Evolutionary conservation across 2,113 vertebrate genomes (phyloP), one percentile per base, ranked within the genome.

Genomic region (Perognathus longimembris): DNA sequence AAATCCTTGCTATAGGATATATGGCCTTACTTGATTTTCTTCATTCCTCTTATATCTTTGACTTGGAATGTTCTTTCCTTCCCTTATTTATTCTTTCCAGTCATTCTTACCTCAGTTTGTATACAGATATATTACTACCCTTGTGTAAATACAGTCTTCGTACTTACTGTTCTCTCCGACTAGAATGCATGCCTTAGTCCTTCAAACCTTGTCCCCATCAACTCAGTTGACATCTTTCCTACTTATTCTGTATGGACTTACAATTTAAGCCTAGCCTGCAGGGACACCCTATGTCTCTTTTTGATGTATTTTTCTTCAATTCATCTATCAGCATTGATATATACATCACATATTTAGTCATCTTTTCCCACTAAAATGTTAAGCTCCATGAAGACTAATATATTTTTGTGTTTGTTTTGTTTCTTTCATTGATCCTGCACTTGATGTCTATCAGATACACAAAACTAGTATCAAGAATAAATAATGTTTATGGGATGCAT

Each of bases 401-500:
- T 57, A 71, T 64, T 36, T 86, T n/a, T 69, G 7, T 30, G 8
- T 40, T 26, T 40, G 36, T 71, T 24, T 2, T 5, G 42, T 78
- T 64, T 40, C 28, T 71, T 74, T 11, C 8, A 59, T 30, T 7
- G 4, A 69, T 3, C 24, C 15, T 74, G 24, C 0, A 3, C 9
- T 7, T 5, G 77, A 67, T 6, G 24, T 38, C 50, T 15, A 32
- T n/a, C 73, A 77, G 38, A 11, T 14, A 88, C 3, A n/a, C 14
- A 69, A 74, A 86, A 61, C 42, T 8, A 80, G 69, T 30, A 57
- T 61, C 78, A 71, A 64, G 66, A 82, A 82, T 78, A 85, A 76
- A 24, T 45, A 75, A 57, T 59, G 28, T n/a, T 80, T 87, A 38
- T 28, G 66, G 54, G 42, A 88, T 22, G 6, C 36, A 11, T 63